Evolutionary conservation across 2,888 invertebrate genomes (phyloP), one percentile per base, ranked within the genome.

Genomic region (Parascotia fuliginaria): DNA sequence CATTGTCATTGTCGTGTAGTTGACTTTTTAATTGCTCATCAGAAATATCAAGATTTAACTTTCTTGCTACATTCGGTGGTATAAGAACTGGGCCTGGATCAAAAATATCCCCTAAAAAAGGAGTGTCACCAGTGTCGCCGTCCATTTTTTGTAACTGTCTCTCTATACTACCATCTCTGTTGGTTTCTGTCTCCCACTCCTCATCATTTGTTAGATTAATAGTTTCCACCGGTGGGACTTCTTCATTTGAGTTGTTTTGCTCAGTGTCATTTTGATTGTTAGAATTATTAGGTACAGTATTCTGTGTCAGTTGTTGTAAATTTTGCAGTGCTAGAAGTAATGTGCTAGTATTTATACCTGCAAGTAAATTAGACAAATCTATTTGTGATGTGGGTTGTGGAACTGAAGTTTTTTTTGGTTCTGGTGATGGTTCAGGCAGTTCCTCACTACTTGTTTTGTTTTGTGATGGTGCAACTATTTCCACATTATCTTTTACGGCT

Each of bases 21-120:
- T 65, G 62, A 39, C 47, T 48, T 9, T 81, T 82, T n/a, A 53
- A 42, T 48, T 70, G 75, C 27, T 73, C 69, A n/a, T 78, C 79
- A 24, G 71, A 53, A 33, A 66, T 62, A 50, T 81, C 81, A 37
- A 89, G 69, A 47, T 86, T 89, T 33, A 90, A 60, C 52, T 85
- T 89, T 53, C 79, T 81, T 1, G 75, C 68, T 9, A 83, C 56
- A 65, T 75, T 86, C 3, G 78, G 63, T 7, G 84, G 83, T 51
- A 85, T 65, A 1, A 74, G 44, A 1, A 87, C 81, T 40, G 92
- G 90, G 13, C 85, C 83, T 1, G 92, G 92, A 57, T 92, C 91
- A 70, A 92, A 92, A 60, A 92, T 92, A 58, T 92, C 92, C 60
- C 89, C 85, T 74, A 92, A 75, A 81, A 91, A 92, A 60, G 91